Evolutionary conservation across 2,113 vertebrate species (phyloP).

Genomic region (Pollimyrus isidori): DNA sequence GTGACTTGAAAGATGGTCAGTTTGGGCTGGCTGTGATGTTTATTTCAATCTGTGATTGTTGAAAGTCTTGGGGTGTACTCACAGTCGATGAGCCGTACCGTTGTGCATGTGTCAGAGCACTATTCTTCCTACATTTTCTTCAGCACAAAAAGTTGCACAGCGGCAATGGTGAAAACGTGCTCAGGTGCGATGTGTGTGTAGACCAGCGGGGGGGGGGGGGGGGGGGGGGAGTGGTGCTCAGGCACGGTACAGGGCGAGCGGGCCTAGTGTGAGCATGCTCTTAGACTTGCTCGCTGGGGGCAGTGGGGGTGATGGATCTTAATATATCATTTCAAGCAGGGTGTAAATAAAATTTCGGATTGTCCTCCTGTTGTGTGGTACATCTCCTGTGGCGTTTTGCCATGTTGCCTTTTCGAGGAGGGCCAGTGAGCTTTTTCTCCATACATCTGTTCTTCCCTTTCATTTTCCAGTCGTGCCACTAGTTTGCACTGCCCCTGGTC

Average conservation of each 20-base stretch:
- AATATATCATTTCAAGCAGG: not conserved
- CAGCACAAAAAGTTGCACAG: not conserved
- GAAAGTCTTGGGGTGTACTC: not conserved
- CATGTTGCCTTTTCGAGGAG: not conserved
- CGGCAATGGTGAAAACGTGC: not conserved
- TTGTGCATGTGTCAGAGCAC: not conserved
- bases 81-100: not conserved
- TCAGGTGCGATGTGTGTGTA: not conserved
- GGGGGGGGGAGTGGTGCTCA: not conserved
- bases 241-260: not conserved
- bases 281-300: not conserved
- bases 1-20: not conserved
- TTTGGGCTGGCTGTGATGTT: not conserved
- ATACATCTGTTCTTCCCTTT: not conserved
- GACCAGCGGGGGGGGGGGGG: not conserved
- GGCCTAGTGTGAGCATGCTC: not conserved
- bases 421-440: not conserved
- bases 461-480: not conserved
- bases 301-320: not conserved
- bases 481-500: not conserved
- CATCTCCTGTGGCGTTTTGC: not conserved
- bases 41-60: not conserved
- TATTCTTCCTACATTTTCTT: not conserved
- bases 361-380: not conserved
- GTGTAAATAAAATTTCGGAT: not conserved